Evolutionary conservation across 2,888 invertebrate genomes (phyloP), one percentile per base, ranked within the genome.

Genomic region (Oxyteleia sp.): DNA sequence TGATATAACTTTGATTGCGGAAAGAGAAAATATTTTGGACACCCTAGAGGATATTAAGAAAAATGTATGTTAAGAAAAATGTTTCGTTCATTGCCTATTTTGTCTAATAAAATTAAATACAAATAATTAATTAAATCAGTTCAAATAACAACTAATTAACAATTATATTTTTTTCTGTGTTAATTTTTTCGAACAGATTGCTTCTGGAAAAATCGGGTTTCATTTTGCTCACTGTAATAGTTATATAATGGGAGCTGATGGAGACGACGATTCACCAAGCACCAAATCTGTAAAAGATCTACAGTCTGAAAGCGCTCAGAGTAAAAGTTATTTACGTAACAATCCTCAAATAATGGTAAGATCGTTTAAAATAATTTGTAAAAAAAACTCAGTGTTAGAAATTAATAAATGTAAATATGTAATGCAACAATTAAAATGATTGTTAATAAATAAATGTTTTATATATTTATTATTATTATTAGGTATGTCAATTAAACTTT

Each of bases 191-290:
- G 91, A 90, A 18, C 86, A 95, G 94, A 95, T 97, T 87, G 96
- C 96, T 29, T 95, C 96, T 74, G 97, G 97, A 0, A 96, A 95
- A 91, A 95, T 96, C 32, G 96, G 96, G 66, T 97, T 97, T 90
- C 95, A 95, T 88, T 95, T 97, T 86, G 94, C 95, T 85, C 94
- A 95, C 20, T 95, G 95, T 41, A 94, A 95, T 79, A 94, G 96
- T 1, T 96, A 95, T 90, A 93, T 97, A 63, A 95, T 96, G 89
- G 96, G 96, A 86, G 94, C 94, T 69, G 95, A 95, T 72, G 94
- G 94, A 79, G 95, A 95, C 63, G 94, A 86, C 63, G 87, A 86
- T 78, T 87, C 88, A 43, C 92, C 93, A 86, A 86, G 88, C 15
- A 79, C 86, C 49, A 71, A 72, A 53, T 85, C 87, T 1, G 84